phyloP scores from a whole-genome alignment of 2,888 invertebrate species.

The Drosophila pseudotalamancana region DNA sequence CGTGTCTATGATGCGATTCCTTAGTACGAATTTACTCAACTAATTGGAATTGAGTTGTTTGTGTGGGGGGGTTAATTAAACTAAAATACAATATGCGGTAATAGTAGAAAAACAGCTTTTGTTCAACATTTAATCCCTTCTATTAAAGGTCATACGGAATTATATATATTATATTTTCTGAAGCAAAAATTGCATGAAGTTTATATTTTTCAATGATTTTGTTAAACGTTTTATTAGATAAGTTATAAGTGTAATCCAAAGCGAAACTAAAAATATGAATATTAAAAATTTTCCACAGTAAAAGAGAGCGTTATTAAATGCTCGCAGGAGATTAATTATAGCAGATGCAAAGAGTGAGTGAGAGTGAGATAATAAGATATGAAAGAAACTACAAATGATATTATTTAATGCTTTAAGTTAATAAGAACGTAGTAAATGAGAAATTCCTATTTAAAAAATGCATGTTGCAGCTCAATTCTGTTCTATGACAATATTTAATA shows the following conservation, averaged over 20 bases:
- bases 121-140: no score
- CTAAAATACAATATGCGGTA: slow-evolving; percentile 6
- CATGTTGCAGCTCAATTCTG: neutral
- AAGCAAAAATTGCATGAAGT: no score
- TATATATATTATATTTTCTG: no score
- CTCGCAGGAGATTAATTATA: no score
- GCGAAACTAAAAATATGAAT: no score
- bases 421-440: neutral
- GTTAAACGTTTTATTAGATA: no score
- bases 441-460: neutral
- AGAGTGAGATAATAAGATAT: neutral
- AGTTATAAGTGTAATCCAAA: no score
- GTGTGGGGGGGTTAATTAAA: slow-evolving; percentile 37
- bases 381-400: neutral
- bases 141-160: no score
- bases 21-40: slow-evolving; percentile 13
- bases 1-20: slow-evolving; percentile 36
- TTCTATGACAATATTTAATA: slow-evolving; percentile 41
- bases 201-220: no score
- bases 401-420: neutral
- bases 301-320: no score
- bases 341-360: neutral
- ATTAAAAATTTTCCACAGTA: no score
- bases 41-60: slow-evolving; percentile 18
- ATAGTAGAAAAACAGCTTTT: slow-evolving; percentile 18